Percentiles rank a stretch among this genome's conserved stretches.
Conservation (phyloP, 2,888 invertebrate genomes). For the Dastarcus helophoroides region DNA sequence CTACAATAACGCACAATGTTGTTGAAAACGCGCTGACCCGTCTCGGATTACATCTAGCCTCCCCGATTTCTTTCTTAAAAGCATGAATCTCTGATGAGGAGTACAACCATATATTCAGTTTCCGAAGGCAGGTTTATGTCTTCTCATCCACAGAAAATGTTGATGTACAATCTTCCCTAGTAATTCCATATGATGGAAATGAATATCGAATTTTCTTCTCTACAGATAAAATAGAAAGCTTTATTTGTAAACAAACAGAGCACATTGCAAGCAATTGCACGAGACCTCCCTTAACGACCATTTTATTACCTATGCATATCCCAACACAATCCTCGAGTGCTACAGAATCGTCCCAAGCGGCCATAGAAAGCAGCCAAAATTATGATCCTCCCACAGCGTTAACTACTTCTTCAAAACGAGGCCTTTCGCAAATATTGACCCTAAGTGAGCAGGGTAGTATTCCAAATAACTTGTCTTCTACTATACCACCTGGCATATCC, state of each 20-base stretch:
- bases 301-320: too few species aligned
- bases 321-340: too few species aligned
- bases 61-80: slow-evolving; percentile 5
- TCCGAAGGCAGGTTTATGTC: slow-evolving; percentile 7
- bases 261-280: slow-evolving; percentile 8
- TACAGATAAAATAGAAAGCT: slow-evolving; percentile 8
- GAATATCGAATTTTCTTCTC: slow-evolving; percentile 9
- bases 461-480: too few species aligned
- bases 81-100: slow-evolving; percentile 9
- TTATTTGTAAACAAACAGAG: slow-evolving; percentile 9
- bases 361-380: too few species aligned
- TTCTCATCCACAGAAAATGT: slow-evolving; percentile 5
- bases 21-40: slow-evolving; percentile 3
- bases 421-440: background rate
- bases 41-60: slow-evolving; percentile 7
- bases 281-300: too few species aligned
- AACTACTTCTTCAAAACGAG: background rate
- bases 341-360: too few species aligned
- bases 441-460: slow-evolving; percentile 1
- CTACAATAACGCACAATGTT: slow-evolving; percentile 7
- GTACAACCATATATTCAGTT: slow-evolving; percentile 8
- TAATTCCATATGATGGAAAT: slow-evolving; percentile 7
- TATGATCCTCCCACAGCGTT: background rate
- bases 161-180: slow-evolving; percentile 7
- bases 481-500: too few species aligned